Evolutionary conservation across 53 echinoderm and acorn worm species (phyloP).

Genomic region (Echinometra lucunter): DNA sequence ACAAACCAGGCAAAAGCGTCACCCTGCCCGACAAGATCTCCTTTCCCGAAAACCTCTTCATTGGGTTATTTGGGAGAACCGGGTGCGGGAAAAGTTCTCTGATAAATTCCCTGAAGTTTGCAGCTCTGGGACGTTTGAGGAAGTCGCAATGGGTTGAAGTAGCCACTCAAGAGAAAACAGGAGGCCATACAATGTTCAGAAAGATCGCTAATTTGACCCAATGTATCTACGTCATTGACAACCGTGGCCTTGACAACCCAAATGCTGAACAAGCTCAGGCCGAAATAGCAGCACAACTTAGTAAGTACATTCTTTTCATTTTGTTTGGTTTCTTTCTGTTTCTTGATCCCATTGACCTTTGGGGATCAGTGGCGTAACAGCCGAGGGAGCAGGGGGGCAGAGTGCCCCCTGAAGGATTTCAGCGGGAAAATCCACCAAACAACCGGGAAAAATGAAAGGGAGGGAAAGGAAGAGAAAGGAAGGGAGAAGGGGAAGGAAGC

Average conservation of each 20-base stretch:
- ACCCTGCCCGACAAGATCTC: slow-evolving; percentile 25
- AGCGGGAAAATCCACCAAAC: no score
- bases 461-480: no score
- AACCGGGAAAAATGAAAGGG: no score
- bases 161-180: slow-evolving; percentile 47
- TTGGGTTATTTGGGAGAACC: slow-evolving; percentile 53
- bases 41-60: slow-evolving; percentile 32
- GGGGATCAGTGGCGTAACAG: no score
- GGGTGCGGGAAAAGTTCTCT: slow-evolving; percentile 61
- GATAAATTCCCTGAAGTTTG: slow-evolving; percentile 65
- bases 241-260: slow-evolving; percentile 25
- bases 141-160: slow-evolving; percentile 13
- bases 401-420: no score
- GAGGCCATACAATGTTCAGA: slow-evolving; percentile 62
- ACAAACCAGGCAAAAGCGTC: slow-evolving; percentile 30
- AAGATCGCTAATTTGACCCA: slow-evolving; percentile 42
- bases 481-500: no score
- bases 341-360: no score
- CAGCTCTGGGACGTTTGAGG: slow-evolving; percentile 19
- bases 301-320: slow-evolving; percentile 51
- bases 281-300: slow-evolving; percentile 21
- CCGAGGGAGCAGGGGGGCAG: no score
- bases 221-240: slow-evolving; percentile 43
- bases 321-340: no score
- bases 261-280: neutral